phyloP scores from a whole-genome alignment of 2,888 invertebrate genomes.

The Oxyteleia sp. region DNA sequence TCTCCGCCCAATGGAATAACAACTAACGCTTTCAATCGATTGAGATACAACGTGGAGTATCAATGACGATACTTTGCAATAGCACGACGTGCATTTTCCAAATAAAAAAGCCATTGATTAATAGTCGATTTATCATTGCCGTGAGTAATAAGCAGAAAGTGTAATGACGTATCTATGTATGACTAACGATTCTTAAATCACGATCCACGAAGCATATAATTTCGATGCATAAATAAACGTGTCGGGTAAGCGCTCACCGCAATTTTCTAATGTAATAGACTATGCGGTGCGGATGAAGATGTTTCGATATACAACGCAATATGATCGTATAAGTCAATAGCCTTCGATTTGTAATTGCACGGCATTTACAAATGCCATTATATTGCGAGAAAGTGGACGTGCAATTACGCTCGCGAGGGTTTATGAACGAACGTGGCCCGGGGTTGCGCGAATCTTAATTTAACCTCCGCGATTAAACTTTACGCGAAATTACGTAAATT shows the following conservation, averaged over 20 bases:
- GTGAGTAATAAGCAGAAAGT: conserved; percentile 66
- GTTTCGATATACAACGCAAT: conserved; percentile 69
- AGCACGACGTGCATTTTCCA: conserved; percentile 27
- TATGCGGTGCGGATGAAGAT: conserved; percentile 66
- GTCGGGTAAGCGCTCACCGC: conserved; percentile 48
- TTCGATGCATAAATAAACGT: conserved; percentile 71
- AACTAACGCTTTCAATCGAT: conserved; percentile 35
- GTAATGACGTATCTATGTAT: conserved; percentile 70
- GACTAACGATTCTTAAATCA: conserved; percentile 67
- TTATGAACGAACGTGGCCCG: conserved; percentile 8
- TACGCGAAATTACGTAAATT: conserved; percentile 4
- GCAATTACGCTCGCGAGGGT: neutral
- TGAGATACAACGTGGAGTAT: conserved; percentile 52
- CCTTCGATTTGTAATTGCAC: conserved; percentile 64
- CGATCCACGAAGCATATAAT: conserved; percentile 64
- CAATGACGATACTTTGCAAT: conserved; percentile 49
- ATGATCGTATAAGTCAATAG: conserved; percentile 70
- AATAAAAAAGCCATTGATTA: conserved; percentile 54
- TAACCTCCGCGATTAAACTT: conserved; percentile 9
- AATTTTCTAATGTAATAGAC: conserved; percentile 71
- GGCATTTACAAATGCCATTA: conserved; percentile 60
- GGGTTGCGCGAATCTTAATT: conserved; percentile 19
- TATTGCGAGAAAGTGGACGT: conserved; percentile 24
- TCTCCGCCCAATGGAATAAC: neutral
- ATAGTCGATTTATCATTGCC: conserved; percentile 64